Percentiles rank a stretch among this genome's conserved stretches.
phyloP scores from a whole-genome alignment of 1,140 invertebrate genomes.

The Limonius californicus region DNA sequence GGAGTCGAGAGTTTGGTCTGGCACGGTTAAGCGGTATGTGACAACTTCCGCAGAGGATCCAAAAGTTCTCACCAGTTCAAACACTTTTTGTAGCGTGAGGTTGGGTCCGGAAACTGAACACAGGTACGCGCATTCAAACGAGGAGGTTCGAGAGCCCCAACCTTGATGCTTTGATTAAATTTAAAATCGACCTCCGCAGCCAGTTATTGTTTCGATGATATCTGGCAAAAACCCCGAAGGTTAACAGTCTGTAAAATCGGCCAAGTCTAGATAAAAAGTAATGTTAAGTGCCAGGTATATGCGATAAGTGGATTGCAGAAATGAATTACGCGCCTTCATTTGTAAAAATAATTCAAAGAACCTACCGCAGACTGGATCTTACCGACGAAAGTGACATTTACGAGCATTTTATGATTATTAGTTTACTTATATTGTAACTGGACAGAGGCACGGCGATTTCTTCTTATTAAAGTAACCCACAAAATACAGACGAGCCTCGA shows the following conservation, averaged over 20 bases:
- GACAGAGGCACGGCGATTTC: too few relatives aligned
- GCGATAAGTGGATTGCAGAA: background rate
- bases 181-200: conserved; percentile 2
- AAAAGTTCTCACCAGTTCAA: conserved; percentile 2
- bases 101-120: conserved; percentile 5
- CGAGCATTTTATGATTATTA: conserved; percentile 2
- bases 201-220: conserved; percentile 4
- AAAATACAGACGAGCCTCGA: too few relatives aligned
- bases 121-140: conserved; percentile 12
- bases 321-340: background rate
- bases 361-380: conserved; percentile 5
- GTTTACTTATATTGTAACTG: background rate
- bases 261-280: background rate
- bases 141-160: background rate
- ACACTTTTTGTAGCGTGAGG: background rate
- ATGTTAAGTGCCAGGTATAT: background rate
- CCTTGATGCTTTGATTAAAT: conserved; percentile 8
- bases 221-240: background rate
- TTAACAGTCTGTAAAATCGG: background rate
- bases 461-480: too few relatives aligned
- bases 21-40: background rate
- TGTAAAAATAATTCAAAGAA: background rate
- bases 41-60: conserved; percentile 4
- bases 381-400: background rate
- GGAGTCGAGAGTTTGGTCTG: too few relatives aligned